Conservation (phyloP, 1,140 invertebrate species). For the Achroia grisella region DNA sequence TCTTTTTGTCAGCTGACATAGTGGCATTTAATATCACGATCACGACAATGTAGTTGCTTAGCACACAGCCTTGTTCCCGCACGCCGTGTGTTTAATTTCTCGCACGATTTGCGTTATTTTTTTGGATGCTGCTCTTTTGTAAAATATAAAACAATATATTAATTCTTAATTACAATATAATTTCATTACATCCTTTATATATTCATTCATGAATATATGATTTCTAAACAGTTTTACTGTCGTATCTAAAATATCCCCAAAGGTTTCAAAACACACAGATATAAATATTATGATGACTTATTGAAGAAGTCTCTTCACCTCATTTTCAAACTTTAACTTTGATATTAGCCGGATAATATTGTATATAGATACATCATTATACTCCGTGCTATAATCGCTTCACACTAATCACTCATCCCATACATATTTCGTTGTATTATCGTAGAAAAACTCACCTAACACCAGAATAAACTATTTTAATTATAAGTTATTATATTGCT, state of each 20-base stretch:
- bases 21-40: too few species aligned
- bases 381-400: constrained; percentile 1
- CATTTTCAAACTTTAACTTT: not conserved
- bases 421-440: constrained; percentile 14
- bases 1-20: too few species aligned
- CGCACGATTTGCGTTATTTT: too few species aligned
- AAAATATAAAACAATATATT: not conserved
- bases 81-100: too few species aligned
- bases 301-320: not conserved
- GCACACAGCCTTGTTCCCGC: too few species aligned
- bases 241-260: not conserved
- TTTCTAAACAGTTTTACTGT: too few species aligned
- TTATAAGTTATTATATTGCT: constrained; percentile 32
- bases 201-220: too few species aligned
- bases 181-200: too few species aligned
- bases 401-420: constrained; percentile 6
- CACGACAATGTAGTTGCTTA: too few species aligned
- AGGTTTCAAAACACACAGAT: not conserved
- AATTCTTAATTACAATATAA: not conserved
- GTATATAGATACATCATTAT: too few species aligned
- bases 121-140: too few species aligned
- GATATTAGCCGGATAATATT: too few species aligned
- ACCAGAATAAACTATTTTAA: constrained; percentile 54
- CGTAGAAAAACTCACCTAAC: constrained; percentile 43
- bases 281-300: not conserved